phyloP scores from a whole-genome alignment of 2,113 vertebrate species.

The Toxostoma redivivum region DNA sequence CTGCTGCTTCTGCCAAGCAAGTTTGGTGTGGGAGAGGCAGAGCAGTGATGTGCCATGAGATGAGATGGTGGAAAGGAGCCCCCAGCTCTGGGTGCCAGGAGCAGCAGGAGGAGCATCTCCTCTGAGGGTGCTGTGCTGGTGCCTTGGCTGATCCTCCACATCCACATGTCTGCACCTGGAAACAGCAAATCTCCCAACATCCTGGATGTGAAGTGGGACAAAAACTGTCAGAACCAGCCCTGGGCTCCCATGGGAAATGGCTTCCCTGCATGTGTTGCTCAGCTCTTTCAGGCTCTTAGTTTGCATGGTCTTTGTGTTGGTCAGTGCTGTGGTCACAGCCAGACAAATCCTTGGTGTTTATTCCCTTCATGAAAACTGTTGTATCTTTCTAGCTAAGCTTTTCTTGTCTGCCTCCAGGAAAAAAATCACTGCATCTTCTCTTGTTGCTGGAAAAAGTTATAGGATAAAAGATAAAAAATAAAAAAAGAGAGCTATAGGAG shows the following conservation, averaged over 20 bases:
- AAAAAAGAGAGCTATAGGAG: background rate
- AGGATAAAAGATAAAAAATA: background rate
- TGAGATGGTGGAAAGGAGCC: background rate
- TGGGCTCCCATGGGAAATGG: background rate
- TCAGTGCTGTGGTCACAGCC: background rate
- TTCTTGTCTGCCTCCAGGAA: background rate
- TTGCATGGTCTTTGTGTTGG: background rate
- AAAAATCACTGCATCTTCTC: background rate
- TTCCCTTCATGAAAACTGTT: background rate
- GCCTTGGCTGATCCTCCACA: background rate
- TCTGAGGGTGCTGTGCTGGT: background rate
- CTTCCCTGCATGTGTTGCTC: background rate
- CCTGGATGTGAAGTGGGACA: background rate
- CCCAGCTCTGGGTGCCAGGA: background rate
- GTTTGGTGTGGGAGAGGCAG: background rate
- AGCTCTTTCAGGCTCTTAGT: background rate
- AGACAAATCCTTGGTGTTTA: background rate
- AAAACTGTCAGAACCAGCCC: background rate
- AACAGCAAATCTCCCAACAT: background rate
- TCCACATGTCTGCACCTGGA: background rate
- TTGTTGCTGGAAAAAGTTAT: background rate
- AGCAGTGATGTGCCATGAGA: background rate
- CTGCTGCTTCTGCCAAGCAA: background rate
- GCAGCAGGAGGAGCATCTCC: background rate
- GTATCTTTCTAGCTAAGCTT: background rate